Evolutionary conservation across 2,113 vertebrate genomes (phyloP), one percentile per base, ranked within the genome.

Genomic region (Prunella himalayana): DNA sequence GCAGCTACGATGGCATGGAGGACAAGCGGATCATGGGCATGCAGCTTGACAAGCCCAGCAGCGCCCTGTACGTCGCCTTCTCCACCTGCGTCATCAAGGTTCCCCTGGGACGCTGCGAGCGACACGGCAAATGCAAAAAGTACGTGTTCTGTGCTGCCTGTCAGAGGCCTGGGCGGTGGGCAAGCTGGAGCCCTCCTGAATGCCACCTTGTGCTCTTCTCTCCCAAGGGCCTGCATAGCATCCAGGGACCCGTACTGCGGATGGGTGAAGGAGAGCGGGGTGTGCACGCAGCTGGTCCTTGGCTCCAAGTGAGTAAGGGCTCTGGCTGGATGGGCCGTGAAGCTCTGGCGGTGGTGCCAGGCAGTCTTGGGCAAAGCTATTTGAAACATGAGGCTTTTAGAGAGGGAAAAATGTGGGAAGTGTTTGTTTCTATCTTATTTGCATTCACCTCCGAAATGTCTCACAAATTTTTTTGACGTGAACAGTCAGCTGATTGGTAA

Each of bases 231-330:
- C 96, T 99, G 99, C 85, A 99, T 99, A 56, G 99, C 99, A 11
- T 99, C 99, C 97, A 98, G 99, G 98, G 99, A 99, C 95, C 99
- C 99, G 0, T 99, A 99, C 90, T 99, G 99, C 5, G 99, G 99
- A 79, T 99, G 99, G 99, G 96, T 99, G 86, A 98, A 98, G 82
- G 99, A 99, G 75, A 99, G 68, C 1, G 97, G 98, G 76, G 93
- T 96, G 15, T 99, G 99, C 94, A 98, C 76, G 54, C 98, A 99
- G 88, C 97, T 99, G 97, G 94, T 98, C 86, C 96, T 98, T 56
- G 96, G 97, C 96, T 96, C 96, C 91, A 99, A 98, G 99, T 99
- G 98, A 98, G 99, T 97, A 82, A 47, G 39, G 56, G 20, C 18
- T 76, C 18, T 49, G 63, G 64, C 63, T 76, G 37, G 41, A 51